Base-by-base conservation (phyloP, 30 jellyfish, hydroid and myxozoan genomes). In the Cassiopea xamachana region DNA sequence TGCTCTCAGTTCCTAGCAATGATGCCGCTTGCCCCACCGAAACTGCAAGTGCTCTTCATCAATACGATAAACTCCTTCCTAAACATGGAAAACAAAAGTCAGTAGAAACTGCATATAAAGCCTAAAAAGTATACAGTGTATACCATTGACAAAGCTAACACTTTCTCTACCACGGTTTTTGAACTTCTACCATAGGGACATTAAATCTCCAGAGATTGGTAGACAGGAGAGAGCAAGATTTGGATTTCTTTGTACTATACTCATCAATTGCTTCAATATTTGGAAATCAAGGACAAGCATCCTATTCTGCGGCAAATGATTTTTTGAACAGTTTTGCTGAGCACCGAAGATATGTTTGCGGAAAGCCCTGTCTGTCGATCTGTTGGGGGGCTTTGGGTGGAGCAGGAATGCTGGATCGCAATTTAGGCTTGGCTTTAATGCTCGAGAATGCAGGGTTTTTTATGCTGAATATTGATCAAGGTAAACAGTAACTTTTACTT, bases 331-430 rank as follows among this genome's bases (percentile, higher is more conserved):
- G 96, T 68, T 89, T 89, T 72, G 96, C 96, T 18, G 88, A 89
- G 2, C 80, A 89, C 48, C 89, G 91, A 48, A 45, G 2, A 62
- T 14, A 71, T 39, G 91, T 71, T 14, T 80, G 73, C 51, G 82
- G 86, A 8, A 89, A 89, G 17, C 91, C 87, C 3, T 89, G 96
- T 80, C 81, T 78, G 7, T 45, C 96, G 39, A 79, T 89, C 51
- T 89, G 96, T 77, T 89, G 96, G 96, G 96, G 96, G n/a, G 92
- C 96, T 16, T 79, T 89, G 96, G 96, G 96, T 14, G 96, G 96
- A 39, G 85, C 92, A 47, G 96, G 96, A 51, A 81, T 89, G 78
- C 81, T 89, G 62, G 81, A 89, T 60, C 78, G 91, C 2, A 81
- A 78, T 51, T 27, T 45, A 27, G 72, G 70, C 27, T 69, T 81